Conservation (phyloP, 2,888 invertebrate species). For the Drosophila recens region DNA sequence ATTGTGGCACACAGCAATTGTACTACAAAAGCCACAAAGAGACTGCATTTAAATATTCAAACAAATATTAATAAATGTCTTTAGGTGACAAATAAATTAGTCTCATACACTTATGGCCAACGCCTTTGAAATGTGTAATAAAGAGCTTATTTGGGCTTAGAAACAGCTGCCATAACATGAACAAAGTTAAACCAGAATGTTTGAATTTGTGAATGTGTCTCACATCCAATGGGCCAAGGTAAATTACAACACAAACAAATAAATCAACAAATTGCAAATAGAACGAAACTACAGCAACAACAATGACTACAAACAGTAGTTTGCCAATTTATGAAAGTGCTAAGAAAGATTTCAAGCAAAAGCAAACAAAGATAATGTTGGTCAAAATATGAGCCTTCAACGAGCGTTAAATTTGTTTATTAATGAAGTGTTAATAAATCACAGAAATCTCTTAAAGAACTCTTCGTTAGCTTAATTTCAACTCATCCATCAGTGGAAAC, state of each 20-base stretch:
- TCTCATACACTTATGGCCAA: not conserved
- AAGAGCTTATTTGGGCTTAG: conserved; percentile 15
- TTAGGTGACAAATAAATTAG: conserved; percentile 8
- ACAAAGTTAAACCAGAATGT: conserved; percentile 19
- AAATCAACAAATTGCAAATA: conserved; percentile 54
- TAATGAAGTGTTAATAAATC: conserved; percentile 71
- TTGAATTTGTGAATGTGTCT: not conserved
- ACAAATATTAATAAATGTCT: conserved; percentile 17
- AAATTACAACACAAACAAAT: conserved; percentile 35
- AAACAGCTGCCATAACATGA: conserved; percentile 9
- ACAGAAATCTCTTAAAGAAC: conserved; percentile 62
- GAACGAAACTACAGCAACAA: conserved; percentile 54
- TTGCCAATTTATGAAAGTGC: conserved; percentile 60
- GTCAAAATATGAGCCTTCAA: conserved; percentile 24
- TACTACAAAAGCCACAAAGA: not conserved
- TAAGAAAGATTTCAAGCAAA: conserved; percentile 53
- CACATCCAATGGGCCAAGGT: conserved; percentile 47
- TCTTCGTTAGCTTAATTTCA: conserved; percentile 61
- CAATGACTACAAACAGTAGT: conserved; percentile 30
- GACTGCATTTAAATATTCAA: conserved; percentile 1
- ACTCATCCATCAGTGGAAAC: conserved; percentile 58
- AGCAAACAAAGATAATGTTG: conserved; percentile 11
- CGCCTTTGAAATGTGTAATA: not conserved
- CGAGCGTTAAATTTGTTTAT: conserved; percentile 61
- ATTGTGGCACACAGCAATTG: not conserved